Percentiles rank a stretch among this genome's conserved stretches.
Conservation (phyloP, 2,113 vertebrate species). For the Vimba vimba region DNA sequence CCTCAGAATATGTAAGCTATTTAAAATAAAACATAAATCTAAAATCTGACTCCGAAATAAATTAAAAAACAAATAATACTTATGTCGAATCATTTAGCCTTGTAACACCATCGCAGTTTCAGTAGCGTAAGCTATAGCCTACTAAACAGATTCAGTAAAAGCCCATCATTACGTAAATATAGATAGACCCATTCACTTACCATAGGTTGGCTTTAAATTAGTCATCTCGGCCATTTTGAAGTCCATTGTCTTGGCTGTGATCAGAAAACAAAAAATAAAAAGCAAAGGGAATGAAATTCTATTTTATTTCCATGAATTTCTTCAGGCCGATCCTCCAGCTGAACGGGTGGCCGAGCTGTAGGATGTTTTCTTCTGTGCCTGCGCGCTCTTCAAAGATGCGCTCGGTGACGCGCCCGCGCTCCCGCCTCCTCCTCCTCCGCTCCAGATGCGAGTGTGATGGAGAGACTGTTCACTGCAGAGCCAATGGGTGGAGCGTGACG, state of each 20-base stretch:
- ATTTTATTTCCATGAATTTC: conserved; percentile 59
- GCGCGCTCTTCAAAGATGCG: conserved; percentile 51
- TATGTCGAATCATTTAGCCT: background rate
- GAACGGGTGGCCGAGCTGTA: conserved; percentile 39
- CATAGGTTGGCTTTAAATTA: conserved; percentile 61
- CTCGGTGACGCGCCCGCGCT: conserved; percentile 42
- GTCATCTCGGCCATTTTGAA: conserved; percentile 65
- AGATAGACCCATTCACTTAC: conserved; percentile 49
- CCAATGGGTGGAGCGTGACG: too few species aligned
- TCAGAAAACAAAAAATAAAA: conserved; percentile 50
- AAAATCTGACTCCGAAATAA: background rate
- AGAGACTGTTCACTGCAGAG: too few species aligned
- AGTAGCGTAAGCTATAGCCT: background rate
- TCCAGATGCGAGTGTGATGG: conserved; percentile 21
- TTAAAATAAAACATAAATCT: background rate
- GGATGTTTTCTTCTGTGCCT: conserved; percentile 37
- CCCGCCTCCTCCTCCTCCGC: conserved; percentile 41
- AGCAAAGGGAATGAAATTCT: conserved; percentile 40
- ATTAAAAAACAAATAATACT: background rate
- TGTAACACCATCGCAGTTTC: background rate
- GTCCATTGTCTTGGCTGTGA: conserved; percentile 15
- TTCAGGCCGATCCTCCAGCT: conserved; percentile 6
- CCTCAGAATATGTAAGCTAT: background rate
- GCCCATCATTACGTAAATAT: background rate
- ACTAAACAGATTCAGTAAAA: background rate